Percentiles rank a stretch among this genome's conserved stretches.
phyloP scores from a whole-genome alignment of 2,888 invertebrate genomes.

The Meiosimyza decipiens region DNA sequence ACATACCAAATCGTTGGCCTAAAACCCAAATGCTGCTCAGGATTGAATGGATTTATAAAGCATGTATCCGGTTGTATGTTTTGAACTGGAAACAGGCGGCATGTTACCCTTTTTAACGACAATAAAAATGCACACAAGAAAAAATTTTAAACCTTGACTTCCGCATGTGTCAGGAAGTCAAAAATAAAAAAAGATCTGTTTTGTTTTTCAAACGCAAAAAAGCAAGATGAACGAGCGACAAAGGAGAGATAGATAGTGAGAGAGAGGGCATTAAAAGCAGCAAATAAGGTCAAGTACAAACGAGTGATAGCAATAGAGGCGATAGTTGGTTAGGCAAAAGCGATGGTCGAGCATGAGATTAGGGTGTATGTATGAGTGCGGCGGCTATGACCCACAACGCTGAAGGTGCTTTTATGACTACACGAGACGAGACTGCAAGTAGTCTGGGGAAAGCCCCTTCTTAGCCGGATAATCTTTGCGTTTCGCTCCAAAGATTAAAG shows the following conservation, averaged over 20 bases:
- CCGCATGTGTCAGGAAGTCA: neutral
- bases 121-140: conserved; percentile 31
- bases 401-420: conserved; percentile 20
- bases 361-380: too few relatives aligned
- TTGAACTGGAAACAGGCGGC: conserved; percentile 26
- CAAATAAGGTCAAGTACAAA: neutral
- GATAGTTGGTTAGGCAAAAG: conserved; percentile 3
- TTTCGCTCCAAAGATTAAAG: neutral
- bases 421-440: too few relatives aligned
- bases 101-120: conserved; percentile 32
- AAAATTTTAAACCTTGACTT: conserved; percentile 21
- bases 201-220: neutral
- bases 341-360: neutral
- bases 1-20: conserved; percentile 29
- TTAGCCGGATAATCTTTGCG: neutral
- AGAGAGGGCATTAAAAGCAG: neutral
- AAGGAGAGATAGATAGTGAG: neutral
- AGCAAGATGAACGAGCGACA: conserved; percentile 9
- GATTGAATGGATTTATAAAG: conserved; percentile 25
- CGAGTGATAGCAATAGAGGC: conserved; percentile 20
- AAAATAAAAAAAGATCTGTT: neutral
- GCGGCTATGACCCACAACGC: neutral
- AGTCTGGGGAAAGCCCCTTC: conserved; percentile 12
- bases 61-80: conserved; percentile 18
- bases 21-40: conserved; percentile 18